Base-by-base conservation (phyloP, 1,140 invertebrate species). In the Asobara japonica region DNA sequence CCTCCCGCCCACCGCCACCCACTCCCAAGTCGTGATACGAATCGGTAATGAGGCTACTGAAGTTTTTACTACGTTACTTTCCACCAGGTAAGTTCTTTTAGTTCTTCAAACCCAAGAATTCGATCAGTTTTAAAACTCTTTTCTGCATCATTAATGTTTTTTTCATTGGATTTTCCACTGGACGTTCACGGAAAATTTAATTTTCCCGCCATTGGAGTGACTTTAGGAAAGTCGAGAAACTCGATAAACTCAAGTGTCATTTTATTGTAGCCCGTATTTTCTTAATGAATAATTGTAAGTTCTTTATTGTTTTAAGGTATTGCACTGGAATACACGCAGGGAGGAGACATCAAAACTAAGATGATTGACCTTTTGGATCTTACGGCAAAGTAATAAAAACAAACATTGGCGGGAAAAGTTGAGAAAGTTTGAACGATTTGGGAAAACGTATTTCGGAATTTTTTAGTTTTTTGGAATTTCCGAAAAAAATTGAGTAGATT, bases 61-160 rank as follows among this genome's bases (percentile, higher is more conserved):
- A 91, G 84, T 90, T 93, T 77, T 89, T 91, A 78, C 80, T 93
- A 7, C 86, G 92, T 71, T 93, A 93, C 78, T 91, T 91, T 79
- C 92, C 92, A 16, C 92, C 92, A 77, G 86, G 86, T 88, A 81
- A 79, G 27, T 62, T 56, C 10, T 56, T 56, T 56, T 29, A 29
- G n/a, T 62, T 62, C 27, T 62, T 33, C 13, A 29, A 62, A 61
- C 10, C 20, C n/a, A 51, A 36, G 41, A 48, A 61, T 68, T 60
- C 70, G 62, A 62, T 61, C 29, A 38, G 60, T 56, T 48, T 41
- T 67, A 71, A 41, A 61, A 31, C 10, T 16, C 30, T 65, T 30
- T 31, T 62, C 7, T 36, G 38, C 2, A 45, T 36, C 60, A 31
- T 69, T 22, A 64, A 56, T 45, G 64, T 31, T 69, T 38, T 61